A percentile compares a stretch with the other conserved stretches of the same genome.
These are phyloP conservation scores for Colossoma macropomum DNA, from an alignment of 2,113 vertebrate species.

Conservation along the genomic window DNA sequence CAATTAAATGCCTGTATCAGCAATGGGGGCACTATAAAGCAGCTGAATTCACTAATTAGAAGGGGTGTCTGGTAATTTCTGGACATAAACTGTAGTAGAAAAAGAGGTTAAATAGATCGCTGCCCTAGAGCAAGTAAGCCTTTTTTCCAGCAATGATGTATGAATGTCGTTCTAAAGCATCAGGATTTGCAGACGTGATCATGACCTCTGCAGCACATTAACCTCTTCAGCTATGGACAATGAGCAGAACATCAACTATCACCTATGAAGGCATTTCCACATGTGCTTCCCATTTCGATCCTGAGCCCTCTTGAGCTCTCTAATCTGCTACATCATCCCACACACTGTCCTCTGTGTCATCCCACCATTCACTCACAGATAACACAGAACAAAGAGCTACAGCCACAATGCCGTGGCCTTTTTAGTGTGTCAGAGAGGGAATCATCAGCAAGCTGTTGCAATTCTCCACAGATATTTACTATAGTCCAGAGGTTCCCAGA, in stretches of 20 bases:
- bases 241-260: constrained; percentile 27
- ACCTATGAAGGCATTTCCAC: constrained; percentile 30
- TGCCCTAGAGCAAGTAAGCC: neutral
- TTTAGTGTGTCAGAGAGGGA: neutral
- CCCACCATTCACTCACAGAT: constrained; percentile 6
- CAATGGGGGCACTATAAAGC: neutral
- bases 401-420: constrained; percentile 1
- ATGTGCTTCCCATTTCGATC: constrained; percentile 26
- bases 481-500: constrained; percentile 7
- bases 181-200: neutral
- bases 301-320: neutral
- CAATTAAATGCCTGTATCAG: too few species aligned
- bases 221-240: constrained; percentile 17
- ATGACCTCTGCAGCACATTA: neutral
- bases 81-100: neutral
- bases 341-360: constrained; percentile 28
- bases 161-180: neutral
- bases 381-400: constrained; percentile 18
- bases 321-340: constrained; percentile 35
- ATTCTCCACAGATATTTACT: neutral
- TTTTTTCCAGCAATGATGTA: neutral
- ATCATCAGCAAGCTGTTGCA: neutral
- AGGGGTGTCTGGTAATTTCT: neutral
- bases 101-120: neutral
- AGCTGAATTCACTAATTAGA: neutral